Conservation (phyloP, 2,888 invertebrate genomes). For the Endomychus coccineus region DNA sequence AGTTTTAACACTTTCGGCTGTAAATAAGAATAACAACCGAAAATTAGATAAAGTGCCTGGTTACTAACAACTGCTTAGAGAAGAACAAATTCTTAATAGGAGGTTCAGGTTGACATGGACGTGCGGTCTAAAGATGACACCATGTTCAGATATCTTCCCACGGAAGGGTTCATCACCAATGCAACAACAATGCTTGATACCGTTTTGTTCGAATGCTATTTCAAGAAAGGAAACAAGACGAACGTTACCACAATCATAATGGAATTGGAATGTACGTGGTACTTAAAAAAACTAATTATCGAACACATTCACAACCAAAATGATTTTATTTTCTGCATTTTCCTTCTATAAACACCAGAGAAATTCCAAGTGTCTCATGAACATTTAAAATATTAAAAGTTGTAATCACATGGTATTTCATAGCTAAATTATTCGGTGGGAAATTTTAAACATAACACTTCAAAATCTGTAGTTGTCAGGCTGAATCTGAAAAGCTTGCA, state of each 20-base stretch:
- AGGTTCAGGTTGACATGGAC: constrained; percentile 12
- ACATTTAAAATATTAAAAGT: too few species aligned
- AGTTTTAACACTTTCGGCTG: constrained; percentile 13
- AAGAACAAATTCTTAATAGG: constrained; percentile 15
- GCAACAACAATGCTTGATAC: constrained; percentile 14
- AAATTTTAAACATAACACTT: too few species aligned
- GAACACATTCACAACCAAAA: too few species aligned
- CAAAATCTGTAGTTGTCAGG: too few species aligned
- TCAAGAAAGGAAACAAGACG: constrained; percentile 4
- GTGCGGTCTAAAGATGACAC: constrained; percentile 19
- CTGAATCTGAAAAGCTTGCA: too few species aligned
- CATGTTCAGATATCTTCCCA: constrained; percentile 21
- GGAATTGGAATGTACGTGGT: constrained; percentile 15
- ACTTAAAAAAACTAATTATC: too few species aligned
- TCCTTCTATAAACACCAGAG: too few species aligned
- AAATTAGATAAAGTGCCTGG: constrained; percentile 14
- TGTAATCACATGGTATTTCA: too few species aligned
- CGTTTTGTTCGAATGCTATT: constrained; percentile 11
- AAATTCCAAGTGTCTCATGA: too few species aligned
- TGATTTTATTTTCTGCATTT: too few species aligned
- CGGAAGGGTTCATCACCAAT: constrained; percentile 26
- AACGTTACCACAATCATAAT: constrained; percentile 8
- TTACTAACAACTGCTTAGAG: constrained; percentile 14
- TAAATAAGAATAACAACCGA: constrained; percentile 15
- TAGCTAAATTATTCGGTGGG: too few species aligned